phyloP scores from a whole-genome alignment of 1,140 invertebrate genomes.

The Drosophila pectinifera region DNA sequence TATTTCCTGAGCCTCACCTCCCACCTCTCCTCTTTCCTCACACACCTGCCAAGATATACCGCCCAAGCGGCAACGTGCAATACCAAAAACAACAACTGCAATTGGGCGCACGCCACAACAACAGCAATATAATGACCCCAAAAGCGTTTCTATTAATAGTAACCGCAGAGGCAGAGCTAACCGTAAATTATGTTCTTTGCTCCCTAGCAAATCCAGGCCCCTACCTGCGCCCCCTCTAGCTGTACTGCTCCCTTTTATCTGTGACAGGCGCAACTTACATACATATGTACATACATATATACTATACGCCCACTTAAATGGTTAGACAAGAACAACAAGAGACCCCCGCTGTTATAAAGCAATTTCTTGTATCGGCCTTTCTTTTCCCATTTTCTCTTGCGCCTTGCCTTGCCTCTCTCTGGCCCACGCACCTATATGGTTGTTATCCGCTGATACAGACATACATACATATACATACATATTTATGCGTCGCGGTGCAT shows the following conservation, averaged over 20 bases:
- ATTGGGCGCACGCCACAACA: constrained; percentile 12
- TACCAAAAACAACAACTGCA: constrained; percentile 13
- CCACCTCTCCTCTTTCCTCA: not conserved
- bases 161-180: constrained; percentile 52
- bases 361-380: constrained; percentile 62
- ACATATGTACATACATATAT: not conserved
- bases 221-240: not conserved
- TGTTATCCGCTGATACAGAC: not conserved
- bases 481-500: constrained; percentile 11
- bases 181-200: constrained; percentile 60
- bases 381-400: constrained; percentile 45
- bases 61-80: not conserved
- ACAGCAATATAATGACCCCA: constrained; percentile 59
- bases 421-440: constrained; percentile 15
- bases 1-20: not conserved
- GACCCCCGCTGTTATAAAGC: constrained; percentile 35
- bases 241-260: constrained; percentile 25
- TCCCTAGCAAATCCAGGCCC: constrained; percentile 22
- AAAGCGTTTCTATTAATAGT: constrained; percentile 64
- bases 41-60: constrained; percentile 7
- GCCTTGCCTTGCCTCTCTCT: constrained; percentile 22
- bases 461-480: not conserved
- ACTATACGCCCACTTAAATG: constrained; percentile 54
- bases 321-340: constrained; percentile 30
- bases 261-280: constrained; percentile 25